These are phyloP conservation scores for Baccha elongata DNA, from an alignment of 2,888 invertebrate species.

Conservation along the genomic window DNA sequence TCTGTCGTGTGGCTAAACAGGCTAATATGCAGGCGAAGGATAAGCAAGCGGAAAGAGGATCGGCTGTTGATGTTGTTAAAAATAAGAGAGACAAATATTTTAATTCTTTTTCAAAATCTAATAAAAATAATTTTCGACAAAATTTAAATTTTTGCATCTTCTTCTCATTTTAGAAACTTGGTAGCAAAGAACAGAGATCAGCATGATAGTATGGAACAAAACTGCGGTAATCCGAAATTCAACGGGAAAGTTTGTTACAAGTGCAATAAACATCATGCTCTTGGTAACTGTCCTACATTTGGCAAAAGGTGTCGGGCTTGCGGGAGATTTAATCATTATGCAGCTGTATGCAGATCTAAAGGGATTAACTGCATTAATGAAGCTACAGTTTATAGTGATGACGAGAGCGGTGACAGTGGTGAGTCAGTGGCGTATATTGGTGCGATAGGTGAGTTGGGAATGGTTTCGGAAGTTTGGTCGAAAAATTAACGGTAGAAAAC, in stretches of 20 bases:
- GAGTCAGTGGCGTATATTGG: constrained; percentile 6
- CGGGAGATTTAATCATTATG: constrained; percentile 22
- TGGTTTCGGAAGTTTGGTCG: too few species aligned
- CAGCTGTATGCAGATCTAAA: constrained; percentile 29
- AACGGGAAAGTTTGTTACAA: constrained; percentile 22
- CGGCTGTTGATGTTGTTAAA: constrained; percentile 10
- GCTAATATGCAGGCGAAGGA: constrained; percentile 20
- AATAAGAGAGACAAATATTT: constrained; percentile 2
- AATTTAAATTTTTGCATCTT: constrained; percentile 7
- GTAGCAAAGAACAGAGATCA: constrained; percentile 41
- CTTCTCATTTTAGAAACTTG: constrained; percentile 15
- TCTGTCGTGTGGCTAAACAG: constrained; percentile 31
- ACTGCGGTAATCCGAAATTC: neutral
- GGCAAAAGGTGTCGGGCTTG: constrained; percentile 21
- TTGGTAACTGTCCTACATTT: constrained; percentile 29
- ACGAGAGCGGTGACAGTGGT: neutral
- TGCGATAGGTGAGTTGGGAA: too few species aligned
- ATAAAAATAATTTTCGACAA: constrained; percentile 2
- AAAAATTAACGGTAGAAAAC: constrained; percentile 9
- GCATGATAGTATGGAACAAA: neutral
- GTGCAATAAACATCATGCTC: constrained; percentile 23
- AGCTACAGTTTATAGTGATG: constrained; percentile 2
- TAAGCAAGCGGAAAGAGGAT: constrained; percentile 31
- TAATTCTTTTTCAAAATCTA: constrained; percentile 2
- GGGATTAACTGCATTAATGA: constrained; percentile 19